phyloP scores from a whole-genome alignment of 2,888 invertebrate genomes.

The Cabera pusaria region DNA sequence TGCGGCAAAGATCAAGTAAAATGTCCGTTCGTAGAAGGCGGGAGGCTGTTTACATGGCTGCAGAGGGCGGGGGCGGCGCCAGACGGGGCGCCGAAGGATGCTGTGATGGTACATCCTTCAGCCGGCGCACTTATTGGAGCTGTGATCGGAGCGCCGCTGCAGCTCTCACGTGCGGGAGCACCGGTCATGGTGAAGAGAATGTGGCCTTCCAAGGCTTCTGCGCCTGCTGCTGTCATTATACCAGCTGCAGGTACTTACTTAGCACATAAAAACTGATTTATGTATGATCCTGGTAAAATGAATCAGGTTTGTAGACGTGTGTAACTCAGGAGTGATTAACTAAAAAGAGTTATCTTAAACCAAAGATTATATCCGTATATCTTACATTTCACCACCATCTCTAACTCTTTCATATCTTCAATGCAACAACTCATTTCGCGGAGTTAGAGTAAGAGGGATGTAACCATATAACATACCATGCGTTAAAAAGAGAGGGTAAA shows the following conservation, averaged over 20 bases:
- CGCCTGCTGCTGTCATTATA: constrained; percentile 69
- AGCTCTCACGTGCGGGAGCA: constrained; percentile 61
- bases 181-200: constrained; percentile 65
- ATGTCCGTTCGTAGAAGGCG: constrained; percentile 66
- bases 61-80: constrained; percentile 58
- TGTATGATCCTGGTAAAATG: too few species aligned
- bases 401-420: too few species aligned
- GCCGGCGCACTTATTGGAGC: constrained; percentile 64
- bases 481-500: too few species aligned
- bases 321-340: too few species aligned
- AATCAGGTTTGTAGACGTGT: too few species aligned
- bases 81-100: constrained; percentile 64
- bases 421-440: too few species aligned
- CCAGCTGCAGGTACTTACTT: constrained; percentile 74
- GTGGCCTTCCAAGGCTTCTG: constrained; percentile 74
- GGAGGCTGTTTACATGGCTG: constrained; percentile 61
- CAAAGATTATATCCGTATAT: too few species aligned
- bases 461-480: too few species aligned
- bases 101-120: constrained; percentile 69
- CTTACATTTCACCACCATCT: too few species aligned
- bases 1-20: constrained; percentile 77
- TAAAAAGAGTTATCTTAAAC: too few species aligned
- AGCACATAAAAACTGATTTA: too few species aligned
- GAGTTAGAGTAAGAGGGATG: too few species aligned
- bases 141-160: constrained; percentile 66